These are phyloP conservation scores for Irena cyanogastra DNA, from an alignment of 2,113 vertebrate species.

Conservation along the genomic window DNA sequence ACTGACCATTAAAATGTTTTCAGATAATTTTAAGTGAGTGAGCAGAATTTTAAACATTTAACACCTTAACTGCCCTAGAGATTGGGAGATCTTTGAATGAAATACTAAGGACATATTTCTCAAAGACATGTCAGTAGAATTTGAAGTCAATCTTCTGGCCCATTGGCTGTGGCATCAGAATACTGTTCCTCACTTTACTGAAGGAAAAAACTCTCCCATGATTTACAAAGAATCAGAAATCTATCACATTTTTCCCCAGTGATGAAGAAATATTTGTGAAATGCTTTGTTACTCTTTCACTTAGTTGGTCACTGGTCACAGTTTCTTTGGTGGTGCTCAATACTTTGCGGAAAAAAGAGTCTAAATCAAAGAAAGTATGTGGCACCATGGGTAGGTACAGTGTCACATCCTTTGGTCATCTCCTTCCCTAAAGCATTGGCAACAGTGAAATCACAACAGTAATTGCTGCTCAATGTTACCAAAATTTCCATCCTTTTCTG, in stretches of 20 bases:
- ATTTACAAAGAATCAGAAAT: background rate
- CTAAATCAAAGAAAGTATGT: background rate
- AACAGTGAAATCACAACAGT: background rate
- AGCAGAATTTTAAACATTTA: background rate
- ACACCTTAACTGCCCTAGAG: background rate
- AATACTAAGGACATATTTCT: background rate
- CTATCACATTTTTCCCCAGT: background rate
- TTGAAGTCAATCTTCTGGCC: background rate
- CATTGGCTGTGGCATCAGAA: background rate
- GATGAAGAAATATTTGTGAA: background rate
- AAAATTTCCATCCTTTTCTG: background rate
- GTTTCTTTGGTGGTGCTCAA: background rate
- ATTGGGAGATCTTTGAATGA: background rate
- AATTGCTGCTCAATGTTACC: background rate
- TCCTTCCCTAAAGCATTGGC: background rate
- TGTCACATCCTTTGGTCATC: background rate
- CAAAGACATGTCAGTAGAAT: background rate
- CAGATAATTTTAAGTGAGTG: background rate
- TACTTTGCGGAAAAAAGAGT: background rate
- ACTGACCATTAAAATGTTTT: background rate
- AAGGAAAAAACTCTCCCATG: background rate
- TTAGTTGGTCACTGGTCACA: background rate
- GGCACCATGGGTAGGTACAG: background rate
- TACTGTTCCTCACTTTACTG: background rate
- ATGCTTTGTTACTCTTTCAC: background rate